Conservation (phyloP, 2,888 invertebrate species). For the Mactromeris polynyma region DNA sequence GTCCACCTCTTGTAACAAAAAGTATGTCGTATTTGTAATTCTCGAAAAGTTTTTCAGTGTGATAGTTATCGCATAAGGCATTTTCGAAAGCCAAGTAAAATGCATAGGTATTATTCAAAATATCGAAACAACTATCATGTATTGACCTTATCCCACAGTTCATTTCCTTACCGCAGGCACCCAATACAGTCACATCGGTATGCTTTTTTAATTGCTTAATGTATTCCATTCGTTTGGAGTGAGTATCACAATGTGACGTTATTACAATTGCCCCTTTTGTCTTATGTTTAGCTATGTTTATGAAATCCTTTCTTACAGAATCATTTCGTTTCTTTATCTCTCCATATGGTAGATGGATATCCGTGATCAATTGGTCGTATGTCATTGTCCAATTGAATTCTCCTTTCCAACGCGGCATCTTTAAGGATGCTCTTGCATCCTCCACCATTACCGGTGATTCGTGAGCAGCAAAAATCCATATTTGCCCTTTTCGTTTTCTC, state of each 20-base stretch:
- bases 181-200: neutral
- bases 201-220: neutral
- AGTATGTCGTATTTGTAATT: conserved; percentile 17
- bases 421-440: neutral
- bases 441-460: neutral
- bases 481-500: neutral
- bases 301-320: neutral
- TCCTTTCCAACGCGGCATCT: neutral
- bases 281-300: neutral
- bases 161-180: neutral
- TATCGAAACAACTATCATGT: conserved; percentile 13
- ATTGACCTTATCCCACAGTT: neutral
- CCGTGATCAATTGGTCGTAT: neutral
- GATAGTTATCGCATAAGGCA: neutral
- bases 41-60: conserved; percentile 10
- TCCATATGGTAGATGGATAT: conserved; percentile 11
- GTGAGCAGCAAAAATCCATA: conserved; percentile 27
- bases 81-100: conserved; percentile 13
- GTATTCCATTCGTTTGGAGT: neutral
- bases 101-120: neutral
- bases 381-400: conserved; percentile 27
- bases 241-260: conserved; percentile 4
- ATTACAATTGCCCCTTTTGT: neutral
- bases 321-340: neutral
- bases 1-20: conserved; percentile 11